Conservation (phyloP, 2,888 invertebrate genomes). For the Luperina testacea region DNA sequence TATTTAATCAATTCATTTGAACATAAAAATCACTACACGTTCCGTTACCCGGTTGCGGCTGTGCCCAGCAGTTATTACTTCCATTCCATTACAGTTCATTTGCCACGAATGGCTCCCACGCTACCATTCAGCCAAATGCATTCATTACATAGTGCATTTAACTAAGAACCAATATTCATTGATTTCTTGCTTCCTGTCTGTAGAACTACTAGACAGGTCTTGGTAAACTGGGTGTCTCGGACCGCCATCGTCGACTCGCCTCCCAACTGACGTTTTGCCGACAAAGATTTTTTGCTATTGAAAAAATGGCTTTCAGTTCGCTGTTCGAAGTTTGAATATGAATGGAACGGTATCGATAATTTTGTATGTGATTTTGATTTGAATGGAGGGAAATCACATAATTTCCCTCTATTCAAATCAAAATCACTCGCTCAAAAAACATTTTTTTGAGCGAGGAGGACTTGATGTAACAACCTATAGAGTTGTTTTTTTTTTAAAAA, state of each 20-base stretch:
- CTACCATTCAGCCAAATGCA: conserved; percentile 73
- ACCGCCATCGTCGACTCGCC: conserved; percentile 67
- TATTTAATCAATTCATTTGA: conserved; percentile 35
- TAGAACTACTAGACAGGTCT: conserved; percentile 33
- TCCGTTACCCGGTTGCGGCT: conserved; percentile 39
- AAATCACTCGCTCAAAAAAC: no score
- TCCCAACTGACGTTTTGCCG: conserved; percentile 66
- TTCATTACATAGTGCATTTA: conserved; percentile 66
- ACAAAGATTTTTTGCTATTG: conserved; percentile 55
- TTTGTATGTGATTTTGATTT: conserved; percentile 25
- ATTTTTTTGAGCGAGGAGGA: not conserved
- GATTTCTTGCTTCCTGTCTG: conserved; percentile 16
- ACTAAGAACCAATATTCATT: conserved; percentile 53
- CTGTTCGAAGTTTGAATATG: conserved; percentile 42
- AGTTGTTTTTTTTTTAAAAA: no score
- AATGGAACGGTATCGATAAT: conserved; percentile 35
- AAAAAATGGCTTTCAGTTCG: conserved; percentile 36
- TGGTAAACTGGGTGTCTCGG: conserved; percentile 36
- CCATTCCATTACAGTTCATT: conserved; percentile 70
- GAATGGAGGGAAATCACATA: conserved; percentile 1
- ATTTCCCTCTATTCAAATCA: no score
- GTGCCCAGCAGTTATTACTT: conserved; percentile 58
- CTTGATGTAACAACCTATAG: not conserved
- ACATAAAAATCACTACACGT: conserved; percentile 55
- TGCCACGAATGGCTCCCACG: conserved; percentile 70